phyloP scores from a whole-genome alignment of 1,140 invertebrate genomes.

The Cyphomyrmex costatus region DNA sequence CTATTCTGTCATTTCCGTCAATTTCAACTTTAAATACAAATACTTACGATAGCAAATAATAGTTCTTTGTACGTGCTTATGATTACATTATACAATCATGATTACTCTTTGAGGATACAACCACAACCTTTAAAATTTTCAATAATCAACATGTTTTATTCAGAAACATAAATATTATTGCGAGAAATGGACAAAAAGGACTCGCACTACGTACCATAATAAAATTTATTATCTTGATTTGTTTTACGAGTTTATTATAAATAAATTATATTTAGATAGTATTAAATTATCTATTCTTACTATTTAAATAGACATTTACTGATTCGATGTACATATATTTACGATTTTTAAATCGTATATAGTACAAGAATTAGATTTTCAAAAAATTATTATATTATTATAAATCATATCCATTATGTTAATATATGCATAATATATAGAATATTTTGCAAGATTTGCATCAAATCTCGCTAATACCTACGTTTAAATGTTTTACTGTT shows the following conservation, averaged over 20 bases:
- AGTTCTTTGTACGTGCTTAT: too few relatives aligned
- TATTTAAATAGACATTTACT: conserved; percentile 32
- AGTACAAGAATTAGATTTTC: conserved; percentile 29
- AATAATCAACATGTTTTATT: too few relatives aligned
- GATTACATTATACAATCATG: too few relatives aligned
- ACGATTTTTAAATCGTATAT: conserved; percentile 6
- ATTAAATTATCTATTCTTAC: conserved; percentile 12
- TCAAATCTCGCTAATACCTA: conserved; percentile 26
- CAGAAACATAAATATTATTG: too few relatives aligned
- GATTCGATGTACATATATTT: neutral
- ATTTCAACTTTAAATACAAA: too few relatives aligned
- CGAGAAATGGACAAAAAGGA: too few relatives aligned
- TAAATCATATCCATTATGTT: neutral
- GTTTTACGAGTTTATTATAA: neutral
- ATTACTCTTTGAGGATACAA: too few relatives aligned
- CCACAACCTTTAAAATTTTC: too few relatives aligned
- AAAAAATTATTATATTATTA: conserved; percentile 11
- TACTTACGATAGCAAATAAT: too few relatives aligned
- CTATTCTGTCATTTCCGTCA: too few relatives aligned
- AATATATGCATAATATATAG: conserved; percentile 17
- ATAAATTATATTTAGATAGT: conserved; percentile 15
- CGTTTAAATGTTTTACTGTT: neutral
- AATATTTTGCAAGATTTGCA: conserved; percentile 8
- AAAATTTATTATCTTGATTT: conserved; percentile 49
- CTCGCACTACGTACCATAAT: neutral